Percentiles rank a stretch among this genome's conserved stretches.
Conservation (phyloP, 2,888 invertebrate genomes). For the Cephus sareptanus region DNA sequence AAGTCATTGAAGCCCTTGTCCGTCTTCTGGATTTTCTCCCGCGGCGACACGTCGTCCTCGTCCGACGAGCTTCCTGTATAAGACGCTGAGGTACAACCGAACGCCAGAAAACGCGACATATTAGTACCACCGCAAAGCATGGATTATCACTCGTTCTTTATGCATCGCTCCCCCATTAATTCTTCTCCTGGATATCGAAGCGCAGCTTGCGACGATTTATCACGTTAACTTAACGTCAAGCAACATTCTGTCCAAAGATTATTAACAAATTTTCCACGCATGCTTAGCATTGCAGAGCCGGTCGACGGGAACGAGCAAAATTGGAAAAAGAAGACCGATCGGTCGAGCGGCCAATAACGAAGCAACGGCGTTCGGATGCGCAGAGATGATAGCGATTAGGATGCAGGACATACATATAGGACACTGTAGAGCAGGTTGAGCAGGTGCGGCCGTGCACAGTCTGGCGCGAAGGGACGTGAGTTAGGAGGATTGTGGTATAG, state of each 20-base stretch:
- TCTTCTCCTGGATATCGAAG: not conserved
- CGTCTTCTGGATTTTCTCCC: constrained; percentile 91
- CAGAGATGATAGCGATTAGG: not conserved
- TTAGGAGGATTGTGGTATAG: too few species aligned
- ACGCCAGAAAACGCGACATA: constrained; percentile 41
- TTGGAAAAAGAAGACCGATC: not conserved
- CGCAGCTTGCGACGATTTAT: not conserved
- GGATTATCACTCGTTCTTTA: not conserved
- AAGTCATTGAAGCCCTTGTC: constrained; percentile 88
- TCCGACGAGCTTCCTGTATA: constrained; percentile 90
- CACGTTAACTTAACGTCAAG: not conserved
- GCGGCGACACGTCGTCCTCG: constrained; percentile 92
- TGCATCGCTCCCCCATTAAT: not conserved
- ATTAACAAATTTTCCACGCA: not conserved
- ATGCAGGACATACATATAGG: not conserved
- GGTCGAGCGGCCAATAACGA: not conserved
- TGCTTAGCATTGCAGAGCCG: not conserved
- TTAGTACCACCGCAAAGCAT: constrained; percentile 42
- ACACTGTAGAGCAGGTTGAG: not conserved
- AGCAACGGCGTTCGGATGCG: not conserved
- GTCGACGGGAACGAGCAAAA: not conserved
- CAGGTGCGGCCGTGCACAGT: not conserved
- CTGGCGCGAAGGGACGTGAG: not conserved
- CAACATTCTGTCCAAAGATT: not conserved
- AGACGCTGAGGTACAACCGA: constrained; percentile 59